Conservation (phyloP, 2,113 vertebrate species). For the Mormyrus iriodes region DNA sequence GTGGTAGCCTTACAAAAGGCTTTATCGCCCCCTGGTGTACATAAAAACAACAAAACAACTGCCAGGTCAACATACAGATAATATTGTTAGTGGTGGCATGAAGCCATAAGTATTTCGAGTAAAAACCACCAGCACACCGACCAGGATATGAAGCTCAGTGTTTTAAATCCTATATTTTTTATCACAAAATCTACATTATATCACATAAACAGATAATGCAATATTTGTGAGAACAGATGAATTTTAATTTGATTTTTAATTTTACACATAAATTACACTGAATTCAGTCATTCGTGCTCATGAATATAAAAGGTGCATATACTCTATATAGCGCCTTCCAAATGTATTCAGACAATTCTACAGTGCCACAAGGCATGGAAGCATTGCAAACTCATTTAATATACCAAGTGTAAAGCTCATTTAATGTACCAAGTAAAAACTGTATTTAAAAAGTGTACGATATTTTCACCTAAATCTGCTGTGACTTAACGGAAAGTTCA, state of each 20-base stretch:
- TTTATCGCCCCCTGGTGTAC: constrained; percentile 20
- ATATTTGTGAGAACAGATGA: background rate
- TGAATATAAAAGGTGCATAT: background rate
- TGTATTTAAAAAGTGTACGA: background rate
- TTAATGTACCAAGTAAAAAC: background rate
- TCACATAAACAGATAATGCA: background rate
- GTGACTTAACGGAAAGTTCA: background rate
- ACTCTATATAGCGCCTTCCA: background rate
- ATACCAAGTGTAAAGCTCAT: too few relatives aligned
- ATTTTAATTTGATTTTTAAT: background rate
- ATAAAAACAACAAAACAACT: background rate
- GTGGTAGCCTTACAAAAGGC: background rate
- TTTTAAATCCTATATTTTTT: background rate
- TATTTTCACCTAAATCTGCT: background rate
- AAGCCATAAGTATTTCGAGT: background rate
- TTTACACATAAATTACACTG: background rate
- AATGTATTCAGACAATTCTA: background rate
- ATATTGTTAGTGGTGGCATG: background rate
- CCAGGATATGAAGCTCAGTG: background rate
- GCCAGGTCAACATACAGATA: background rate
- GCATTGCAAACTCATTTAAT: background rate
- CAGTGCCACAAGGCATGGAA: background rate
- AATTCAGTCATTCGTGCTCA: background rate
- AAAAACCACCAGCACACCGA: background rate
- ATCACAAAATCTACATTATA: background rate